Conservation (phyloP, 2,888 invertebrate genomes). For the Ennomos fuscantarius region DNA sequence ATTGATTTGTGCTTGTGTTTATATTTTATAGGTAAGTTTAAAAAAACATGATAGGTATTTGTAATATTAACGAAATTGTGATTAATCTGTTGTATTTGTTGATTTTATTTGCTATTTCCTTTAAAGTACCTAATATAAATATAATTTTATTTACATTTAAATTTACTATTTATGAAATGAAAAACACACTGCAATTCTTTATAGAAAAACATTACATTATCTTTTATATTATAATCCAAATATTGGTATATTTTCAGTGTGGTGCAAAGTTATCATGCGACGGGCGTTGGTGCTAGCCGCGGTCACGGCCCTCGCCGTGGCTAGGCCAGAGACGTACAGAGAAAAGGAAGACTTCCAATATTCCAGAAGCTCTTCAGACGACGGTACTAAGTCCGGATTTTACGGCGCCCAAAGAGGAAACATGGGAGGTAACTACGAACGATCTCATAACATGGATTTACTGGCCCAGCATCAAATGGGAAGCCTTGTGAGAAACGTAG, state of each 20-base stretch:
- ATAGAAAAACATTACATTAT: no score
- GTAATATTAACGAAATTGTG: background rate
- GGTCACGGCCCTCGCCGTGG: slow-evolving; percentile 59
- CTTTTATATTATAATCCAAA: no score
- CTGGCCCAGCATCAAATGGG: slow-evolving; percentile 80
- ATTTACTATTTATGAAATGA: no score
- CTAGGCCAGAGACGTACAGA: slow-evolving; percentile 72
- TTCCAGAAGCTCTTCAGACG: slow-evolving; percentile 78
- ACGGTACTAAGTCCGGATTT: slow-evolving; percentile 73
- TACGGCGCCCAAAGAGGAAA: slow-evolving; percentile 82
- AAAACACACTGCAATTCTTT: no score
- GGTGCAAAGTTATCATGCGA: slow-evolving; percentile 58
- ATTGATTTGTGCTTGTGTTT: slow-evolving; percentile 38
- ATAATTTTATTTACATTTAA: no score
- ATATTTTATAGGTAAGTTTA: slow-evolving; percentile 41
- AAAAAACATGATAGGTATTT: background rate
- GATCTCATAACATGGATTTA: slow-evolving; percentile 78
- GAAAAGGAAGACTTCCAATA: slow-evolving; percentile 81
- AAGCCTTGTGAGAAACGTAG: slow-evolving; percentile 68
- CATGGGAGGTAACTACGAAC: slow-evolving; percentile 81
- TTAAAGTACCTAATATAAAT: no score
- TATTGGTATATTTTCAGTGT: slow-evolving; percentile 45
- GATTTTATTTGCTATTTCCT: no score
- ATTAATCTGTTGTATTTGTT: background rate
- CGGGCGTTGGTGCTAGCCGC: slow-evolving; percentile 60